Evolutionary conservation across 2,113 vertebrate genomes (phyloP).

Genomic region (Amphiprion percula): DNA sequence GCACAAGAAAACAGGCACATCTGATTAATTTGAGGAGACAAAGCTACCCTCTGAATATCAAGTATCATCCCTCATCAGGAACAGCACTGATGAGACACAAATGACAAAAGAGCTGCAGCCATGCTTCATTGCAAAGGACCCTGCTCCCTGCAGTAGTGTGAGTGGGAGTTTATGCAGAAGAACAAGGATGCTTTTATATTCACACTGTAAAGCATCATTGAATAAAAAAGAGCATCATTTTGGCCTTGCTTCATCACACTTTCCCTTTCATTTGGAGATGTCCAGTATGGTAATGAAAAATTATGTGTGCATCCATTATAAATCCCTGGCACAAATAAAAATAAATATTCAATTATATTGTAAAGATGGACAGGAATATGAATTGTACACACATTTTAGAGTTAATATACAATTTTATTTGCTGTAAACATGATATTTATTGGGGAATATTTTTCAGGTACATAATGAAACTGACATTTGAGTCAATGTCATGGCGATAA

Average conservation of each 20-base stretch:
- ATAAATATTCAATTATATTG: neutral
- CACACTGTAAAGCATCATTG: constrained; percentile 21
- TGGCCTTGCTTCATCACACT: constrained; percentile 30
- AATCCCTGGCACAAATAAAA: constrained; percentile 18
- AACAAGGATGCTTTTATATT: constrained; percentile 55
- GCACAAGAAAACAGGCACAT: constrained; percentile 60
- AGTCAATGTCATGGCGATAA: neutral
- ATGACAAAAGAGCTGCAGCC: constrained; percentile 69
- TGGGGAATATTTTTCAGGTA: constrained; percentile 17
- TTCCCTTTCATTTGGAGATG: constrained; percentile 17
- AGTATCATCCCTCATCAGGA: constrained; percentile 72
- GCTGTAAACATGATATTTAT: constrained; percentile 42
- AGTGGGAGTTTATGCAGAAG: constrained; percentile 43
- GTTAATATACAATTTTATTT: constrained; percentile 18
- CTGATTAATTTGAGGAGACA: constrained; percentile 81
- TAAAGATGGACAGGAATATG: constrained; percentile 1
- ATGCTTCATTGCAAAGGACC: constrained; percentile 67
- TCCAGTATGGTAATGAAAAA: constrained; percentile 23
- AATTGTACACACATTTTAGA: constrained; percentile 1
- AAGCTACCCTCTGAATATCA: constrained; percentile 78
- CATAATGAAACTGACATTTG: constrained; percentile 33
- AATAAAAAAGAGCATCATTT: constrained; percentile 15
- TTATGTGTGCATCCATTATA: neutral
- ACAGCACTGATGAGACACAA: constrained; percentile 71
- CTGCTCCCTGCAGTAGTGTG: constrained; percentile 29